Evolutionary conservation across 1,140 invertebrate genomes (phyloP).

Genomic region (Trichonephila clavipes): DNA sequence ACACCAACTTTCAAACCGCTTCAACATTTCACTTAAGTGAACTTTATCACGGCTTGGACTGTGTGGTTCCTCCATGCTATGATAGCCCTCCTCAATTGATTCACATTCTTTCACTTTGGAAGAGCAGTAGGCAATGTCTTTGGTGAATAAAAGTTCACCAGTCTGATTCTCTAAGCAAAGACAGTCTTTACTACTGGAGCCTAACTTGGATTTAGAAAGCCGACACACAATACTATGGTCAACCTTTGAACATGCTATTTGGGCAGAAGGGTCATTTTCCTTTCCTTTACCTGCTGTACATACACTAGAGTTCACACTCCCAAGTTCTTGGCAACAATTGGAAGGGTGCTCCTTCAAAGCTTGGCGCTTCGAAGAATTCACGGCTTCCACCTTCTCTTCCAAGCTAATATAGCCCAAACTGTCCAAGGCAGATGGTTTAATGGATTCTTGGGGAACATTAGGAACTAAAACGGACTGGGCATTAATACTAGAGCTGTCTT

Average conservation of each 20-base stretch:
- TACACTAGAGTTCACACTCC: not conserved
- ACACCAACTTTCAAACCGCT: slow-evolving; percentile 50
- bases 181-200: slow-evolving; percentile 6
- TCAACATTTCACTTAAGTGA: slow-evolving; percentile 63
- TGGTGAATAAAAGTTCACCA: not conserved
- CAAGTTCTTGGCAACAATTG: slow-evolving; percentile 35
- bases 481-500: slow-evolving; percentile 11
- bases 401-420: slow-evolving; percentile 71
- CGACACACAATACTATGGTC: not conserved
- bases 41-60: slow-evolving; percentile 26
- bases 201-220: not conserved
- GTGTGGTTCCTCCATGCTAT: slow-evolving; percentile 80
- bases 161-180: slow-evolving; percentile 34
- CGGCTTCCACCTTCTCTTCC: slow-evolving; percentile 50
- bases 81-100: slow-evolving; percentile 77
- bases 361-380: not conserved
- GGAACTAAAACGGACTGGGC: slow-evolving; percentile 43
- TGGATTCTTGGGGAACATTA: not conserved
- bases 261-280: slow-evolving; percentile 36
- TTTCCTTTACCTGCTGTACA: slow-evolving; percentile 34
- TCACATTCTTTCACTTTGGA: slow-evolving; percentile 59
- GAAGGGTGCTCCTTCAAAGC: slow-evolving; percentile 25
- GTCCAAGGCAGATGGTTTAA: slow-evolving; percentile 58
- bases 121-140: not conserved
- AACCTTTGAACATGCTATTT: not conserved